Percentiles rank a stretch among this genome's conserved stretches.
These are phyloP conservation scores for Drosophila paranaensis DNA, from an alignment of 2,888 invertebrate species.

Conservation along the genomic window DNA sequence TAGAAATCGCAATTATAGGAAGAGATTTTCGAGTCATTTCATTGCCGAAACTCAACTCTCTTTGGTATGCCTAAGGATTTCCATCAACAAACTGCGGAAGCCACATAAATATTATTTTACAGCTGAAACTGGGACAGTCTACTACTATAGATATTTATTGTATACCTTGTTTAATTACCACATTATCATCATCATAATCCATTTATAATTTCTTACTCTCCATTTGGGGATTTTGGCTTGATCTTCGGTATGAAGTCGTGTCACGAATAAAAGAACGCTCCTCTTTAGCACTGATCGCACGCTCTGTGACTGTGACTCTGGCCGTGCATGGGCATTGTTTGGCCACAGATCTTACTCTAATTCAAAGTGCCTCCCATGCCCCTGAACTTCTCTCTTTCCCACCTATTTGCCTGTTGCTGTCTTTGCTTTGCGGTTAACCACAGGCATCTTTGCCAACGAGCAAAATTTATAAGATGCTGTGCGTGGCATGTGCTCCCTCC, in stretches of 20 bases:
- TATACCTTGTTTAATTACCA: background rate
- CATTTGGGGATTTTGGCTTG: background rate
- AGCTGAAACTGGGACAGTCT: too few species aligned
- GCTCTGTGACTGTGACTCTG: constrained; percentile 21
- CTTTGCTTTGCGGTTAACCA: constrained; percentile 67
- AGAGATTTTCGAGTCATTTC: background rate
- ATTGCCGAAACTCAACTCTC: too few species aligned
- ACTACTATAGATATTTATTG: background rate
- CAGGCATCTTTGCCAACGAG: constrained; percentile 72
- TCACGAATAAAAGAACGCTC: constrained; percentile 3
- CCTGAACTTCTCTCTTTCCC: background rate
- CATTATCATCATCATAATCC: background rate
- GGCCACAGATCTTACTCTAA: constrained; percentile 54
- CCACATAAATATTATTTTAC: too few species aligned
- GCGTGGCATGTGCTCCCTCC: constrained; percentile 37
- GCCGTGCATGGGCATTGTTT: constrained; percentile 54
- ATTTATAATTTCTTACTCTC: background rate
- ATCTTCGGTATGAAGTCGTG: background rate
- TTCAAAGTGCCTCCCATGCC: constrained; percentile 44
- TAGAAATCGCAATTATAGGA: background rate
- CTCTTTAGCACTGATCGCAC: constrained; percentile 7
- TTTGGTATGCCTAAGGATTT: too few species aligned
- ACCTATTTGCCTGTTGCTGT: background rate
- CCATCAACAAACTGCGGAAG: too few species aligned
- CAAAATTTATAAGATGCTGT: constrained; percentile 78